Conservation (phyloP, 92 coral and sea anemone species). For the Porites divaricata region DNA sequence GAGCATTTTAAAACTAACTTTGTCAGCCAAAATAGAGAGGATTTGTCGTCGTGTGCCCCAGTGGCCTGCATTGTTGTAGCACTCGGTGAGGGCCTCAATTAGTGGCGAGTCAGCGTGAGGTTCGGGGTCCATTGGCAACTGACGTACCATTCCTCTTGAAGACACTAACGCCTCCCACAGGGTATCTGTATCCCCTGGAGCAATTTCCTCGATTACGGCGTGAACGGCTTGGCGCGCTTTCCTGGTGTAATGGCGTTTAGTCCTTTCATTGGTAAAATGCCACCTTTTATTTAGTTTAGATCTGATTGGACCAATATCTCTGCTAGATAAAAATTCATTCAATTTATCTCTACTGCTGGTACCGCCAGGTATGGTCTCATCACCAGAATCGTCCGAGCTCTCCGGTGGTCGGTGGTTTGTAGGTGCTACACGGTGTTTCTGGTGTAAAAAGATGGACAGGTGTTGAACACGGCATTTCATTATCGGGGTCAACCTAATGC, state of each 20-base stretch:
- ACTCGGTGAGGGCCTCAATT: slow-evolving; percentile 54
- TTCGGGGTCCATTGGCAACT: slow-evolving; percentile 33
- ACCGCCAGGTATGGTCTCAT: slow-evolving; percentile 26
- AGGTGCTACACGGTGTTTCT: slow-evolving; percentile 41
- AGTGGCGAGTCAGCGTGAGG: slow-evolving; percentile 40
- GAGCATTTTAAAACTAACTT: slow-evolving; percentile 56
- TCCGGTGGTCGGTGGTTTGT: slow-evolving; percentile 46
- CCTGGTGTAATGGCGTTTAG: slow-evolving; percentile 42
- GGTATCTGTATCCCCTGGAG: slow-evolving; percentile 27
- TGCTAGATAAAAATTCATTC: slow-evolving; percentile 36
- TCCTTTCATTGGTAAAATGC: slow-evolving; percentile 45
- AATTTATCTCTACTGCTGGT: slow-evolving; percentile 39
- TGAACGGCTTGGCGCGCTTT: slow-evolving; percentile 59
- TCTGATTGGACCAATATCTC: slow-evolving; percentile 57
- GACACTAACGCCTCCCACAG: slow-evolving; percentile 51
- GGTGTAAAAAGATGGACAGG: slow-evolving; percentile 28
- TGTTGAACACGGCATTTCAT: slow-evolving; percentile 26
- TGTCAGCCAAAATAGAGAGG: slow-evolving; percentile 67
- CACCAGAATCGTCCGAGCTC: slow-evolving; percentile 41
- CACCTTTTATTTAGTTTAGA: slow-evolving; percentile 41
- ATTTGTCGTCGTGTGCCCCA: slow-evolving; percentile 68
- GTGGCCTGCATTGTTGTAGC: slow-evolving; percentile 61
- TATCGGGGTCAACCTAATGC: slow-evolving; percentile 41
- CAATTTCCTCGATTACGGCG: slow-evolving; percentile 53
- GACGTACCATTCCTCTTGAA: slow-evolving; percentile 30